These are phyloP conservation scores for Lepidocyrtoides sp. DNA, from an alignment of 2,888 invertebrate genomes.

Conservation along the genomic window DNA sequence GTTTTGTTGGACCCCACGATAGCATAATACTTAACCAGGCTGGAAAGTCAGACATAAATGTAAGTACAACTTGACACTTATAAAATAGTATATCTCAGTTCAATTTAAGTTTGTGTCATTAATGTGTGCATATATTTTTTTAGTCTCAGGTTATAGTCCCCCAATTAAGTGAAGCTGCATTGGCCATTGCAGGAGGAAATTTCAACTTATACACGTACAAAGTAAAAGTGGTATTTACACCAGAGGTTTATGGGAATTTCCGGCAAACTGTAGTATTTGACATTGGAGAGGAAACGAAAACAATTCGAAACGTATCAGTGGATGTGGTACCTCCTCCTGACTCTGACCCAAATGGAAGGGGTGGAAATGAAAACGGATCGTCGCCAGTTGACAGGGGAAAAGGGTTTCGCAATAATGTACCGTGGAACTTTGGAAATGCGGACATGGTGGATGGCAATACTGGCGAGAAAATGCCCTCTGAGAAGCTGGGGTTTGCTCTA, in stretches of 20 bases:
- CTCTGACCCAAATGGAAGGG: constrained; percentile 87
- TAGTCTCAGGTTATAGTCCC: constrained; percentile 81
- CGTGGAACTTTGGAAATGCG: constrained; percentile 85
- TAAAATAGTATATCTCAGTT: too few species aligned
- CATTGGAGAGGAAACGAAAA: constrained; percentile 89
- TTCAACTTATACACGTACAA: constrained; percentile 86
- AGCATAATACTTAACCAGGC: constrained; percentile 77
- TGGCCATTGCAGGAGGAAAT: constrained; percentile 72
- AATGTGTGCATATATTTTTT: too few species aligned
- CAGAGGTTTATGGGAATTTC: constrained; percentile 93
- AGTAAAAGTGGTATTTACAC: constrained; percentile 89
- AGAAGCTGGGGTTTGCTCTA: constrained; percentile 84
- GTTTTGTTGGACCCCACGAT: constrained; percentile 77
- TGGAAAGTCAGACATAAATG: constrained; percentile 48
- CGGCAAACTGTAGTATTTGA: constrained; percentile 93
- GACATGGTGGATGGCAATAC: constrained; percentile 83
- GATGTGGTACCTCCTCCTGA: constrained; percentile 90
- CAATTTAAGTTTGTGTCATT: too few species aligned
- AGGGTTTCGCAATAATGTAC: constrained; percentile 76
- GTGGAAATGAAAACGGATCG: constrained; percentile 70
- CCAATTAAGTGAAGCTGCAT: constrained; percentile 75
- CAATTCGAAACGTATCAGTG: constrained; percentile 91
- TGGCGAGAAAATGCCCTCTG: constrained; percentile 82
- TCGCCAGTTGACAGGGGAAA: constrained; percentile 72
- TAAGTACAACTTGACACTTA: constrained; percentile 3